Evolutionary conservation across 2,797 vertebrate species (phyloP), one percentile per base, ranked within the genome.

Genomic region (Gallinago nigripennis): DNA sequence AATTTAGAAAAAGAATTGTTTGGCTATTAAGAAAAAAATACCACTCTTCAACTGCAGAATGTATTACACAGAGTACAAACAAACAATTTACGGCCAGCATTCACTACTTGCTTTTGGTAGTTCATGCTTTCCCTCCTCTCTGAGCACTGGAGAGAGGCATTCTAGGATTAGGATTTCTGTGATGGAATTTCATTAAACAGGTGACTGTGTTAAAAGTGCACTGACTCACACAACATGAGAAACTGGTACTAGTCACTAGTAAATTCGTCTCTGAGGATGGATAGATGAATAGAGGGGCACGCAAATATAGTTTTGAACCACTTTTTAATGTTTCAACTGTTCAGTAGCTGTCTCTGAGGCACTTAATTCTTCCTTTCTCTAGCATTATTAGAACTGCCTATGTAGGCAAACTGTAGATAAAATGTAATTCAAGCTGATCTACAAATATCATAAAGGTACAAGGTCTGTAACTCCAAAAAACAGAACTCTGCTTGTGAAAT

Each of bases 181-280:
- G 72, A 50, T 87, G 96, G 95, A 93, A 96, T 92, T 89, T 89
- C 81, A 95, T 88, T 73, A 82, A 94, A 95, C 94, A 95, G 87
- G 89, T 92, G 82, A 95, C 88, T 92, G 54, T 95, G 91, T 72
- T 96, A 86, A 70, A 95, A 96, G 88, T 77, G 76, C 88, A 65
- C 70, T 65, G 82, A 77, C 75, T 91, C 66, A 35, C 53, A 92
- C 31, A 92, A 48, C 70, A 5, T 86, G 68, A 87, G 63, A 95
- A 92, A 35, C 53, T 50, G 54, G 39, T 64, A 60, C 65, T 84
- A 75, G 33, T 66, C 73, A 58, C 53, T 88, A 31, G 58, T 2
- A 81, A 72, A 82, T 87, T 83, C 6, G 33, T 81, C 86, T 95
- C 58, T 79, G 30, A 84, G 35, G 78, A 80, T 75, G 69, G 73